These are phyloP conservation scores for Anodontia alba DNA, from an alignment of 2,888 invertebrate genomes.

Conservation along the genomic window DNA sequence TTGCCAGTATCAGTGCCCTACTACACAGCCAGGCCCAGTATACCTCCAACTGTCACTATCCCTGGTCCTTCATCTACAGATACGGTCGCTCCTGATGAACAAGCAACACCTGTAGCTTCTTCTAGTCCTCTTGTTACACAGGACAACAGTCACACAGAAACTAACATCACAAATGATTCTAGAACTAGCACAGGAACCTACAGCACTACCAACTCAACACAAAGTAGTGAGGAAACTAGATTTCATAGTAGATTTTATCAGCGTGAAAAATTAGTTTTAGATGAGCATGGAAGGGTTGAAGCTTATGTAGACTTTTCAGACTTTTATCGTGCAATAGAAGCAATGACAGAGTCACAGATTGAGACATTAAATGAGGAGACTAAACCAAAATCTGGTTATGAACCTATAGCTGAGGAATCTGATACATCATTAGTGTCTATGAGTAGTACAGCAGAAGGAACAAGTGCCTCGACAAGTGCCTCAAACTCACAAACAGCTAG, in stretches of 20 bases:
- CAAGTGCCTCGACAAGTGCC: neutral
- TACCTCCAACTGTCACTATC: slow-evolving; percentile 57
- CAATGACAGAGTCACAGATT: slow-evolving; percentile 79
- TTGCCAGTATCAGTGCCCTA: slow-evolving; percentile 68
- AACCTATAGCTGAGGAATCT: slow-evolving; percentile 80
- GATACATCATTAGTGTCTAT: slow-evolving; percentile 41
- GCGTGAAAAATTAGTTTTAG: slow-evolving; percentile 85
- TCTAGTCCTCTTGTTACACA: slow-evolving; percentile 52
- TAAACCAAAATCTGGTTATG: slow-evolving; percentile 80
- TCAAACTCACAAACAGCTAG: neutral
- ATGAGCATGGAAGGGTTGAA: slow-evolving; percentile 90
- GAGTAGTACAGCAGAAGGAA: neutral
- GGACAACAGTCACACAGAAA: slow-evolving; percentile 43
- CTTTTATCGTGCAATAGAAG: slow-evolving; percentile 85
- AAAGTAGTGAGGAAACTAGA: slow-evolving; percentile 78
- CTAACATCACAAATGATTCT: slow-evolving; percentile 45
- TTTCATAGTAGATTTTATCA: slow-evolving; percentile 70
- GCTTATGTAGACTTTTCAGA: slow-evolving; percentile 94
- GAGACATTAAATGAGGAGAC: slow-evolving; percentile 77
- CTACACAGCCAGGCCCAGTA: slow-evolving; percentile 51
- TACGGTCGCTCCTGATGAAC: slow-evolving; percentile 36
- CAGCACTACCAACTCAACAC: slow-evolving; percentile 80
- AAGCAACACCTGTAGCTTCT: slow-evolving; percentile 55
- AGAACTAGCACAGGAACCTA: slow-evolving; percentile 67
- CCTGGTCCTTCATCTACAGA: slow-evolving; percentile 49